These are phyloP conservation scores for Andrena minutula DNA, from an alignment of 2,888 invertebrate genomes.

Conservation along the genomic window DNA sequence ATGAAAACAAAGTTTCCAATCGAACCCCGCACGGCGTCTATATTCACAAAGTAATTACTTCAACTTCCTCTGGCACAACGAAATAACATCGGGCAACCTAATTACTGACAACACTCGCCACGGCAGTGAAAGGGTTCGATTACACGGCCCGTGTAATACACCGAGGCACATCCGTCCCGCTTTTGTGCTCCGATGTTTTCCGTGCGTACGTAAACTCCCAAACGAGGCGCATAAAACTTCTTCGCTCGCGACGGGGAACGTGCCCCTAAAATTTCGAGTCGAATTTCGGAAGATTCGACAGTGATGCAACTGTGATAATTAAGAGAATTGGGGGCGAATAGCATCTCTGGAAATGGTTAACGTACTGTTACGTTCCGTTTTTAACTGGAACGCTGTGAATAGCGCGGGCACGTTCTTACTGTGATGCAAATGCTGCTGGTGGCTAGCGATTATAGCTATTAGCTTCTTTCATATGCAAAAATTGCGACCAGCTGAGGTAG, in stretches of 20 bases:
- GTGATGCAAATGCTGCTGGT: background rate
- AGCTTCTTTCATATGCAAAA: conserved; percentile 6
- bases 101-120: conserved; percentile 1
- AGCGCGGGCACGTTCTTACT: background rate
- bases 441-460: conserved; percentile 10
- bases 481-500: background rate
- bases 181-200: background rate
- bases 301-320: conserved; percentile 12
- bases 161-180: background rate
- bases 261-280: background rate
- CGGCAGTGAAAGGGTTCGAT: background rate
- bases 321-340: background rate
- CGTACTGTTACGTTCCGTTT: background rate
- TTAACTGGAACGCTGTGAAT: background rate
- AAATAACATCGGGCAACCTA: conserved; percentile 3
- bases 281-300: conserved; percentile 1
- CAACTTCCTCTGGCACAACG: conserved; percentile 11
- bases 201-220: background rate
- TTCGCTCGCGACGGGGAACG: background rate
- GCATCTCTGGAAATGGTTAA: background rate
- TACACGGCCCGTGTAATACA: background rate
- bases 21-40: background rate
- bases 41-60: background rate
- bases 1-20: conserved; percentile 28
- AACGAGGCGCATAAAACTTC: background rate